Base-by-base conservation (phyloP, 2,113 vertebrate genomes). In the Hippolais icterina region DNA sequence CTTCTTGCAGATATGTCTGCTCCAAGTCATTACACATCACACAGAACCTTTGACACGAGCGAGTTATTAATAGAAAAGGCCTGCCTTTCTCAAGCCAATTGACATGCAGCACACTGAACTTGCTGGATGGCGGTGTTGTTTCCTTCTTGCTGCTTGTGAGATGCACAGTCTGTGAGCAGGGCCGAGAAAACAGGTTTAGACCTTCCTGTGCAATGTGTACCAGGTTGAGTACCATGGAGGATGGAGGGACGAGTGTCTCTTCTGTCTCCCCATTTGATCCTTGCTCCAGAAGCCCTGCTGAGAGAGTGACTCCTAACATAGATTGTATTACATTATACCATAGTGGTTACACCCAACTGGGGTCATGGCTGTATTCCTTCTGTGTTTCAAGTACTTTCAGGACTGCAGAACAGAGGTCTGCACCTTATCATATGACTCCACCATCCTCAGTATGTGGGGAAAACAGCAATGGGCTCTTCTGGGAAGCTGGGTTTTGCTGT, bases 231-330 rank as follows among this genome's bases (percentile, higher is more conserved):
- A 46, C 3, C 0, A 2, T 33, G 61, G 20, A 54, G 25, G 9
- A 41, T 37, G 27, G 44, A 83, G 8, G 3, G 5, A 4, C 23
- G 50, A 63, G 33, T 2, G 20, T 11, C 35, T 82, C 22, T 53
- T 61, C 20, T 60, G 28, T 41, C 3, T 10, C 11, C 1, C 1
- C 4, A 23, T 39, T 68, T 0, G 0, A 31, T 41, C 6, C 41
- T 92, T 64, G 15, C 71, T 44, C 14, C 25, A 54, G 29, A 92
- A 47, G 7, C 29, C 17, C 25, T 59, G 22, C 35, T 31, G 13
- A 59, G 25, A 61, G 12, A 37, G 24, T 12, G 27, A 47, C 15
- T 50, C 35, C 21, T 54, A 68, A 68, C 5, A 23, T 11, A 13
- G 5, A 15, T 0, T 4, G 2, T 19, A 33, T n/a, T 68, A 56